phyloP scores from a whole-genome alignment of 1,140 invertebrate genomes.

The Pseudomyrmex gracilis region DNA sequence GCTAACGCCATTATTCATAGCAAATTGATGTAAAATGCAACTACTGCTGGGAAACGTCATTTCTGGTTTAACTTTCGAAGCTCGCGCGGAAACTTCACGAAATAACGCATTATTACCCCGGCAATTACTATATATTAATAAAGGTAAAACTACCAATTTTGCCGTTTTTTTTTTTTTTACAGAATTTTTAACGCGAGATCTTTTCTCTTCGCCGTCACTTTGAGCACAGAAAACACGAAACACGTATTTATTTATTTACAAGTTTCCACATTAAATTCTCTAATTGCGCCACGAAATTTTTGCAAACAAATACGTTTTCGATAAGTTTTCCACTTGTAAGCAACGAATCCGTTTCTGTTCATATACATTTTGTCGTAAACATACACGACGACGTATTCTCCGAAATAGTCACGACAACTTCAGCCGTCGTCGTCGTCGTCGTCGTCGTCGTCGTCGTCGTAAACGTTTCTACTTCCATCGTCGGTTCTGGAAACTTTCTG shows the following conservation, averaged over 20 bases:
- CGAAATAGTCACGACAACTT: constrained; percentile 46
- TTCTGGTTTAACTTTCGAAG: constrained; percentile 55
- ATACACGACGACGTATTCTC: constrained; percentile 30
- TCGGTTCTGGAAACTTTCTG: constrained; percentile 32
- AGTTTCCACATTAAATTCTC: background rate
- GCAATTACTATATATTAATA: constrained; percentile 35
- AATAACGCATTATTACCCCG: constrained; percentile 39
- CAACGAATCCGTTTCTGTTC: constrained; percentile 19
- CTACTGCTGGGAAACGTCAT: constrained; percentile 54
- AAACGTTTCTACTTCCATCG: constrained; percentile 35
- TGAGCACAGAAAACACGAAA: too few species aligned
- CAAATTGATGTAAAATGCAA: constrained; percentile 62
- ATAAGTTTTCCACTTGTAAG: background rate
- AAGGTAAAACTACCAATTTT: background rate
- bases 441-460: constrained; percentile 28
- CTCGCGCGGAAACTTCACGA: constrained; percentile 29
- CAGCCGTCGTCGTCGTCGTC: constrained; percentile 27
- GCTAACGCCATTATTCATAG: constrained; percentile 60
- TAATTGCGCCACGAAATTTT: background rate
- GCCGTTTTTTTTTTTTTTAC: background rate
- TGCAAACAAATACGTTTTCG: background rate
- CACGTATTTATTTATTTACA: background rate
- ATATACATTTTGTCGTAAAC: constrained; percentile 18
- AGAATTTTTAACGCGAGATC: background rate
- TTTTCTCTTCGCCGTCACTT: background rate